A percentile compares a stretch with the other conserved stretches of the same genome.
Conservation (phyloP, 1,140 invertebrate species). For the Triops longicaudatus region DNA sequence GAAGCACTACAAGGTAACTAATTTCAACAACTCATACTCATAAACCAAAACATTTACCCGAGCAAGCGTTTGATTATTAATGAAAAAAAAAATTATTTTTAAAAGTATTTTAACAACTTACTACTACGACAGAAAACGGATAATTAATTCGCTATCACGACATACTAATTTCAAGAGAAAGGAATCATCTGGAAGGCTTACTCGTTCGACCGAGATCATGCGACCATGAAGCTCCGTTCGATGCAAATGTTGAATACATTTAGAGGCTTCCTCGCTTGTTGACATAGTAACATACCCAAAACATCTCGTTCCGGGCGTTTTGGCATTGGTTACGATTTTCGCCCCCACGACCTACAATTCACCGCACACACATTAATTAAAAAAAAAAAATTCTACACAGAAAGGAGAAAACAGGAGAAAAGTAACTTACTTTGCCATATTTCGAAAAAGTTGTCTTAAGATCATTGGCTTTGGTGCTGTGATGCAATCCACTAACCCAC, state of each 20-base stretch:
- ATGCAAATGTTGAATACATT: constrained; percentile 81
- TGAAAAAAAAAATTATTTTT: no score
- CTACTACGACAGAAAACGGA: no score
- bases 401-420: constrained; percentile 9
- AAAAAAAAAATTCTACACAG: constrained; percentile 19
- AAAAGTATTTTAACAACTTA: no score
- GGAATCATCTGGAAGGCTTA: constrained; percentile 35
- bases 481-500: constrained; percentile 86
- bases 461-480: constrained; percentile 80
- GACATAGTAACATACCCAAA: constrained; percentile 94
- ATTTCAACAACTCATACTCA: no score
- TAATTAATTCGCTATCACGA: no score
- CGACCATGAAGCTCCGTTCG: constrained; percentile 83
- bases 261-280: constrained; percentile 72
- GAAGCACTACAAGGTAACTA: no score
- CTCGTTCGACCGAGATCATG: constrained; percentile 87
- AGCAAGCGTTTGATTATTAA: no score
- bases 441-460: constrained; percentile 83
- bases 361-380: constrained; percentile 10
- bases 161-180: no score
- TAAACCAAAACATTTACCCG: no score
- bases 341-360: constrained; percentile 58
- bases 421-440: constrained; percentile 70
- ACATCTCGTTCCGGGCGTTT: constrained; percentile 78
- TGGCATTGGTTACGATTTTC: constrained; percentile 91